Evolutionary conservation across 64 coral and sea anemone genomes (phyloP).

Genomic region (Pachyseris speciosa): DNA sequence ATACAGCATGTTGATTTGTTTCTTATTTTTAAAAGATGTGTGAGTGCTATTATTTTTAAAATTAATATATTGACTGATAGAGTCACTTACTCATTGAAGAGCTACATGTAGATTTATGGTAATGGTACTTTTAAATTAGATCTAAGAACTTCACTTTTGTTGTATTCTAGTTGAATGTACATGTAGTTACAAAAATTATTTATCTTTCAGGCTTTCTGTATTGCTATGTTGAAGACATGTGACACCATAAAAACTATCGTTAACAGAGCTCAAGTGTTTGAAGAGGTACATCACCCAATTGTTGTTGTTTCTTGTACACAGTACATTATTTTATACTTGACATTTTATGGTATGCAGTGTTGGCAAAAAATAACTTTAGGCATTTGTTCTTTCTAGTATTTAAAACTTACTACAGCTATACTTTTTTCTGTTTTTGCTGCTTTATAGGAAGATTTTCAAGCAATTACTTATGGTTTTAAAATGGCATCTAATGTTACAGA

Average conservation of each 20-base stretch:
- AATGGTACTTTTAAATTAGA: no score
- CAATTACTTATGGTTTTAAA: conserved; percentile 99
- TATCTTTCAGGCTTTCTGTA: conserved; percentile 86
- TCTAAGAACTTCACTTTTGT: no score
- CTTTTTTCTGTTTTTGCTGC: neutral
- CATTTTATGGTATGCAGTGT: neutral
- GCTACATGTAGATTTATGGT: no score
- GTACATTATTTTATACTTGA: neutral
- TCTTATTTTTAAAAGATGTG: no score
- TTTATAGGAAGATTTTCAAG: conserved; percentile 95
- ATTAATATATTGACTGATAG: no score
- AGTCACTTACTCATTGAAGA: no score
- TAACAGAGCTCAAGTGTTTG: conserved; percentile 96
- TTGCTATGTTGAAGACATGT: conserved; percentile 90
- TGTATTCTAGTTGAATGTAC: no score
- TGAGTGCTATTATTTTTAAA: no score
- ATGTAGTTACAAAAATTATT: neutral
- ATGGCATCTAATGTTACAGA: conserved; percentile 84
- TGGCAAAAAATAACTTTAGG: no score
- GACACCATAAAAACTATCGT: conserved; percentile 90
- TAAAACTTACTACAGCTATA: neutral
- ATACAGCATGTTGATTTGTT: no score
- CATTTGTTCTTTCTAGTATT: no score
- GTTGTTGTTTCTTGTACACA: neutral
- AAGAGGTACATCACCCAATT: conserved; percentile 92